A percentile compares a stretch with the other conserved stretches of the same genome.
Conservation (phyloP, 2,113 vertebrate species). For the Oenanthe melanoleuca region DNA sequence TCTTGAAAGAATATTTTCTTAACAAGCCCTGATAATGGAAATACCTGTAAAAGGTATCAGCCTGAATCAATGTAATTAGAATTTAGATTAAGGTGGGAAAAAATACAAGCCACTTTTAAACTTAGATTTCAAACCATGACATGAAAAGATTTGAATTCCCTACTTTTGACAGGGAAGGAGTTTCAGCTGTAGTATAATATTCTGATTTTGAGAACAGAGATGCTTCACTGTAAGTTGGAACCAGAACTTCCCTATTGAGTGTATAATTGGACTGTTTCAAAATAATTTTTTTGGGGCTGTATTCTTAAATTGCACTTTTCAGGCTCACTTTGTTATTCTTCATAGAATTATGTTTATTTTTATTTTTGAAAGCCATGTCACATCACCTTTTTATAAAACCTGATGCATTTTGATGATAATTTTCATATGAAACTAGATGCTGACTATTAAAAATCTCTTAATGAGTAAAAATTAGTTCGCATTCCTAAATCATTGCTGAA, state of each 20-base stretch:
- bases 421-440: neutral
- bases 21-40: slow-evolving; percentile 28
- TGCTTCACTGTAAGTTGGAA: slow-evolving; percentile 8
- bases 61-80: slow-evolving; percentile 42
- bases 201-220: neutral
- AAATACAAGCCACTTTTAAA: neutral
- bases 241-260: neutral
- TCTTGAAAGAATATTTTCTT: slow-evolving; percentile 34
- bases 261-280: neutral
- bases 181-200: neutral
- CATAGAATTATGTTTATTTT: neutral
- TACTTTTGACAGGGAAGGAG: slow-evolving; percentile 6
- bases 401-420: neutral
- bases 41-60: neutral
- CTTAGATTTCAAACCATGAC: slow-evolving; percentile 41
- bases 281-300: neutral
- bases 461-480: neutral
- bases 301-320: neutral
- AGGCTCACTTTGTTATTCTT: neutral
- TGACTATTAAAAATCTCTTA: neutral
- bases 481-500: neutral
- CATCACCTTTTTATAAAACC: neutral
- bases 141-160: slow-evolving; percentile 25
- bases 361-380: neutral
- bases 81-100: neutral